phyloP scores from a whole-genome alignment of 2,888 invertebrate species.

The Cantharis rustica region DNA sequence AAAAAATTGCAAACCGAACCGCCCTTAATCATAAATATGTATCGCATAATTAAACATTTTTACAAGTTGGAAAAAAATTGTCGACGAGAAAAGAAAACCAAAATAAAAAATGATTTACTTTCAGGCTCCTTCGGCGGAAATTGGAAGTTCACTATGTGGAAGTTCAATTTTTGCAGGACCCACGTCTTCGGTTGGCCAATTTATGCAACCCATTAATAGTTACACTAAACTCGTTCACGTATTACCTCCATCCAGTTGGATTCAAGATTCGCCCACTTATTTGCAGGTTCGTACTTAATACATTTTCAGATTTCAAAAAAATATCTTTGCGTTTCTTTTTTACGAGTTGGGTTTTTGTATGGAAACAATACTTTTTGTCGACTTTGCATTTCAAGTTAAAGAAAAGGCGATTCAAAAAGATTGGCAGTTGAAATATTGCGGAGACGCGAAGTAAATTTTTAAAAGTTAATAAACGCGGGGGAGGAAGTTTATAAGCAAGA shows the following conservation, averaged over 20 bases:
- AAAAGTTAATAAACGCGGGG: too few species aligned
- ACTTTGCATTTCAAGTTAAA: too few species aligned
- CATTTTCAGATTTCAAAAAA: neutral
- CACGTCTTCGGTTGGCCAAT: slow-evolving; percentile 41
- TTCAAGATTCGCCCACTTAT: slow-evolving; percentile 41
- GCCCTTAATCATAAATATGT: neutral
- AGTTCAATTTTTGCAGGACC: slow-evolving; percentile 46
- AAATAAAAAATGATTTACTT: slow-evolving; percentile 29
- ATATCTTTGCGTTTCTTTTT: neutral
- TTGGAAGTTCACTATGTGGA: slow-evolving; percentile 46
- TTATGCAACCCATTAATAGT: slow-evolving; percentile 45
- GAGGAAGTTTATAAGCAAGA: too few species aligned
- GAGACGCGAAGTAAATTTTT: neutral
- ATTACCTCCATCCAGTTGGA: slow-evolving; percentile 36
- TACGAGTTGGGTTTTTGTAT: too few species aligned
- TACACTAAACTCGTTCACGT: slow-evolving; percentile 47
- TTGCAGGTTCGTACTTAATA: slow-evolving; percentile 42
- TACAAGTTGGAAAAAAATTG: neutral
- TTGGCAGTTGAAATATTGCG: neutral
- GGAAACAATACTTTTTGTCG: too few species aligned
- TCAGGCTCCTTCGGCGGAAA: slow-evolving; percentile 36
- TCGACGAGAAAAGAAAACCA: neutral
- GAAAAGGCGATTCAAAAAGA: neutral
- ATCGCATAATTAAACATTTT: neutral
- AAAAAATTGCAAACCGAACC: neutral